Base-by-base conservation (phyloP, 2,113 vertebrate genomes). In the Phalacrocorax carbo region DNA sequence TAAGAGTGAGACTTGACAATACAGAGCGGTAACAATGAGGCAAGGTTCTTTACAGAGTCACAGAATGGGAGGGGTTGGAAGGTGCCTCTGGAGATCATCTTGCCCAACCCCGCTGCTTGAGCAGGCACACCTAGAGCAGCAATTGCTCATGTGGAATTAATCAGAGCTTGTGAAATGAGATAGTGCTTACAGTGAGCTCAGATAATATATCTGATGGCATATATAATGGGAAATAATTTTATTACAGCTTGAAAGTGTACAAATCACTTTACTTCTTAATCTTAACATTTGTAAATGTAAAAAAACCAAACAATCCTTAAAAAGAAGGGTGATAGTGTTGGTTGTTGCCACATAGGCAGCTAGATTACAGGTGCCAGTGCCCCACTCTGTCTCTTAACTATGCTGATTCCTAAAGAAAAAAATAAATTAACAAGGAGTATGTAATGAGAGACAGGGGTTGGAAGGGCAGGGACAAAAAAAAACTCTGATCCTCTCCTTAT, bases 241-340 rank as follows among this genome's bases (percentile, higher is more conserved):
- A 19, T 40, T n/a, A 42, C 15, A 44, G 9, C 4, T 22, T 61
- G 23, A 83, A 75, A 30, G 15, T 9, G 7, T 29, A 34, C 32
- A 46, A 66, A 32, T 40, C 13, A 62, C 48, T 79, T 65, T 32
- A 40, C 11, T 51, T 40, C 52, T 80, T n/a, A 44, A 48, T 40
- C 11, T 62, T 52, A 64, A 62, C 2, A 52, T 26, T 23, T 71
- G 4, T 25, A 77, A 55, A 71, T 9, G 34, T 34, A 40, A 68
- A 70, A 65, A 5, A 29, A 5, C 0, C 3, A 42, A 6, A 8
- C 2, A 32, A 12, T 21, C 6, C 9, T 79, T 42, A 27, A 65
- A 66, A 73, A 88, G 13, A 36, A 13, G 5, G 38, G 38, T 3
- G 6, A 3, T 30, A 16, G 22, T 19, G 10, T 5, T 51, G 15